Percentiles rank a stretch among this genome's conserved stretches.
Evolutionary conservation across 2,797 vertebrate genomes (phyloP).

Genomic region (Coluber constrictor): DNA sequence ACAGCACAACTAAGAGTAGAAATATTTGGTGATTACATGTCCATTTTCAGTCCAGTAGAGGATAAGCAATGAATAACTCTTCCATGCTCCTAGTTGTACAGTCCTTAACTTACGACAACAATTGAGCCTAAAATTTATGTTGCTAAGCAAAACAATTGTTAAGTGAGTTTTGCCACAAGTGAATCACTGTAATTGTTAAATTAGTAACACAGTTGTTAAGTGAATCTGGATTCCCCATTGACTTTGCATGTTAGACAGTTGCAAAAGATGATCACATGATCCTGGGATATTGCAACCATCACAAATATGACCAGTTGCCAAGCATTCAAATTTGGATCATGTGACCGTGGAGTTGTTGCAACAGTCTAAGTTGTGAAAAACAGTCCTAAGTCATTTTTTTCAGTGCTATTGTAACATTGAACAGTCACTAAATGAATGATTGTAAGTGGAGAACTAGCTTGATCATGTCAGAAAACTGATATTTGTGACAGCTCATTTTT

Average conservation of each 20-base stretch:
- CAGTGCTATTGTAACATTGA: background rate
- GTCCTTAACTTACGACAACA: background rate
- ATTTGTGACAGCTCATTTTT: background rate
- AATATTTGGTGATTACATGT: background rate
- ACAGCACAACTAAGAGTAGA: background rate
- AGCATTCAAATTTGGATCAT: background rate
- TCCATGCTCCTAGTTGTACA: background rate
- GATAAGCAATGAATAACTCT: background rate
- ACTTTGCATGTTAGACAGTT: background rate
- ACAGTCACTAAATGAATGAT: background rate
- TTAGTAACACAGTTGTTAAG: background rate
- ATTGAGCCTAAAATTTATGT: background rate
- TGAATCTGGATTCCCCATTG: background rate
- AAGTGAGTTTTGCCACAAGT: background rate
- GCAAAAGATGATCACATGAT: background rate
- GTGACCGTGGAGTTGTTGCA: background rate
- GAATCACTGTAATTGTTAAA: background rate
- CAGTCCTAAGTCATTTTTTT: background rate
- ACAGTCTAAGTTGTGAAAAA: background rate
- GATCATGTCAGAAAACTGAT: background rate
- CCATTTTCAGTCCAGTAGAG: background rate
- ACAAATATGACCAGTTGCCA: background rate
- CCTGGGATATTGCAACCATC: background rate
- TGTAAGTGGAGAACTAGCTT: background rate
- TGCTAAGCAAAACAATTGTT: background rate